These are phyloP conservation scores for Listronotus bonariensis DNA, from an alignment of 1,140 invertebrate genomes.

Conservation along the genomic window DNA sequence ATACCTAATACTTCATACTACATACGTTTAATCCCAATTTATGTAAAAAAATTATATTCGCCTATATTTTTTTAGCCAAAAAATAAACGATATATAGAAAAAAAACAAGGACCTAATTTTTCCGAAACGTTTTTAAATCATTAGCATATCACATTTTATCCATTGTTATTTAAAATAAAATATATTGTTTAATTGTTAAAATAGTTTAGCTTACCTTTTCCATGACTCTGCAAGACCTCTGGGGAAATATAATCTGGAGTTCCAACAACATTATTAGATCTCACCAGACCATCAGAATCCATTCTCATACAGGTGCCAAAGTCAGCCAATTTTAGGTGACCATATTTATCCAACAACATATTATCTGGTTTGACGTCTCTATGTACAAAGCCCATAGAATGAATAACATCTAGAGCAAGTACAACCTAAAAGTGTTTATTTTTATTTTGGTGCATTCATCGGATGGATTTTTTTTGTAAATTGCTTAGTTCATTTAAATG, in stretches of 20 bases:
- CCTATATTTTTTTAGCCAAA: no score
- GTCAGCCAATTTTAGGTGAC: conserved; percentile 97
- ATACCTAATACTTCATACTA: no score
- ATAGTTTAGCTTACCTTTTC: conserved; percentile 57
- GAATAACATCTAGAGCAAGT: conserved; percentile 96
- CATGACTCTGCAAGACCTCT: conserved; percentile 96
- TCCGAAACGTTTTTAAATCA: no score
- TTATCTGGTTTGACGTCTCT: conserved; percentile 99
- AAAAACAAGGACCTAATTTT: no score
- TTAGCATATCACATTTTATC: no score
- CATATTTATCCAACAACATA: conserved; percentile 92
- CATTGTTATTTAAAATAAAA: not conserved
- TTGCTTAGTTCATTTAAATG: no score
- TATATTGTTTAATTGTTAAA: conserved; percentile 10
- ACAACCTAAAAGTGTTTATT: conserved; percentile 67
- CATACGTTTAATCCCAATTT: no score
- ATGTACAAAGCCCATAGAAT: conserved; percentile 99
- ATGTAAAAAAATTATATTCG: no score
- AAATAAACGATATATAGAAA: no score
- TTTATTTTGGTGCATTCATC: no score
- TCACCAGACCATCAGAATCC: conserved; percentile 92
- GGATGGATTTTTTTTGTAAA: no score
- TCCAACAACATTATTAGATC: conserved; percentile 96
- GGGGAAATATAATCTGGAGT: conserved; percentile 99
- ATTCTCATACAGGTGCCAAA: conserved; percentile 99